phyloP scores from a whole-genome alignment of 2,888 invertebrate genomes.

The Melieria crassipennis region DNA sequence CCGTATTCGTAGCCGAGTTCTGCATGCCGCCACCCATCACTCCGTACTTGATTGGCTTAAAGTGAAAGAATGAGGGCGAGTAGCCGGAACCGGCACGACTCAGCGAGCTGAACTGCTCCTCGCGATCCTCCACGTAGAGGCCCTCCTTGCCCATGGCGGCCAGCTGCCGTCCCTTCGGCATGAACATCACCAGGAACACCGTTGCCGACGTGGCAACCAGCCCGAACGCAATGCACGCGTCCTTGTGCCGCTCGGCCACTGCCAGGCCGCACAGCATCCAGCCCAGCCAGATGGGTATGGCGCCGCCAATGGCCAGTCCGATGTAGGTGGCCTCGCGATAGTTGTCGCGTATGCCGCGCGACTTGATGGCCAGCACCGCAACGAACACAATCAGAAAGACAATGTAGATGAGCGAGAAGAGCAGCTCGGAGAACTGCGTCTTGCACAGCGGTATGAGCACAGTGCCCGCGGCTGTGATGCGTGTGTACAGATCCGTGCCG shows the following conservation, averaged over 20 bases:
- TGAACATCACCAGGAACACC: conserved; percentile 92
- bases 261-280: conserved; percentile 86
- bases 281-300: conserved; percentile 86
- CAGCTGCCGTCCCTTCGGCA: conserved; percentile 90
- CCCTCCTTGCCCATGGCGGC: conserved; percentile 93
- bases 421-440: conserved; percentile 76
- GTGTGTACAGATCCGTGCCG: conserved; percentile 58
- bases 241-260: conserved; percentile 80
- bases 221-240: conserved; percentile 91
- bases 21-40: conserved; percentile 70
- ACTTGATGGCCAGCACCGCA: conserved; percentile 84
- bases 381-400: conserved; percentile 87
- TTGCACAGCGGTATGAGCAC: conserved; percentile 69
- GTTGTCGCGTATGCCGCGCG: conserved; percentile 90
- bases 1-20: conserved; percentile 62
- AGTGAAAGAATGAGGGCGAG: conserved; percentile 92
- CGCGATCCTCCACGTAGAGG: conserved; percentile 82
- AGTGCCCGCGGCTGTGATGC: conserved; percentile 60
- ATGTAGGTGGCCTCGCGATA: conserved; percentile 94
- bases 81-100: conserved; percentile 83
- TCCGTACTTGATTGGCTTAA: conserved; percentile 86
- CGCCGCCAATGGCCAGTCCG: conserved; percentile 85
- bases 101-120: conserved; percentile 83
- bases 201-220: conserved; percentile 85
- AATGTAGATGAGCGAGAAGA: conserved; percentile 84